Base-by-base conservation (phyloP, 2,888 invertebrate genomes). In the Argyresthia albistria region DNA sequence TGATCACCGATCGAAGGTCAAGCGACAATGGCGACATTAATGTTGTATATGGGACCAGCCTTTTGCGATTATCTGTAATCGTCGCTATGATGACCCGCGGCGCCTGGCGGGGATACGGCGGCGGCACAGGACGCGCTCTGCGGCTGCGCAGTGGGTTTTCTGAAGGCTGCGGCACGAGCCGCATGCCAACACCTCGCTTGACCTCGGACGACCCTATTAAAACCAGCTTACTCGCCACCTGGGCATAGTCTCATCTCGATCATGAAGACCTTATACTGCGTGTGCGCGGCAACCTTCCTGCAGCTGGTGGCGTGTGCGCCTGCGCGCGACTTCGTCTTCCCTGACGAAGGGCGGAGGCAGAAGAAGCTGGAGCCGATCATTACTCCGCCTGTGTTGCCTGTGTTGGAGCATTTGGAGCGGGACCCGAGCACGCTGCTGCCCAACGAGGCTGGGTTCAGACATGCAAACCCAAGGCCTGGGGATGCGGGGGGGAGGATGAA, bases 81-180 rank as follows among this genome's bases (percentile, higher is more conserved):
- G 25, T 25, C 25, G 25, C 25, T 25, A 25, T 25, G 25, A 25
- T 25, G 25, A 25, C 25, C 10, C n/a, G 39, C 3, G 55, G 54
- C 35, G 43, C 25, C 47, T 60, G 63, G 66, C 81, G 70, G 83
- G 80, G 76, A 74, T 73, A 70, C 68, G 57, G 50, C 65, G 66
- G 65, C 62, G 62, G 65, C 67, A 66, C 81, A 81, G 84, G 86
- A 82, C 74, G 70, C 70, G 67, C 76, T 67, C 56, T 68, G 66
- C 76, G 62, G n/a, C 63, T 61, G 63, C 76, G 76, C 86, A 86
- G 86, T 86, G 87, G 87, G 78, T 82, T 83, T 86, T 84, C 84
- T 82, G 87, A 87, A 86, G 87, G 87, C 87, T 86, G 83, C 70
- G 80, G 72, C 79, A 77, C 83, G 87, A 70, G 87, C 78, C 86